Evolutionary conservation across 2,797 vertebrate genomes (phyloP), one percentile per base, ranked within the genome.

Genomic region (Notamacropus eugenii): DNA sequence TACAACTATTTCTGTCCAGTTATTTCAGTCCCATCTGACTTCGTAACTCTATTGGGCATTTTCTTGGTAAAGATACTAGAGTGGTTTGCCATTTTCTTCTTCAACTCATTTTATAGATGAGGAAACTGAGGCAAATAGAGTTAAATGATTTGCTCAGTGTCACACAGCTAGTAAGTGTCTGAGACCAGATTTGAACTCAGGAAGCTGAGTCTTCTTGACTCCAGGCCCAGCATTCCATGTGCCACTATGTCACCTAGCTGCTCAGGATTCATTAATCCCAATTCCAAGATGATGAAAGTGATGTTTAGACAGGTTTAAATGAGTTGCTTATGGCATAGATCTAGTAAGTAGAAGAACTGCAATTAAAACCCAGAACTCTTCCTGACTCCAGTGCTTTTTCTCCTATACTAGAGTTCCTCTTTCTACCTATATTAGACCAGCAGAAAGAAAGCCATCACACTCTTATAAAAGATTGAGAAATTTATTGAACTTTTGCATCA

Each of bases 401-500:
- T 87, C 10, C 40, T 87, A 27, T 50, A 24, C 10, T 27, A 87
- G 40, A 27, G 10, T 87, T 87, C 9, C 40, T 74, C 40, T 87
- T 50, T 46, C 74, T 3, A 50, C 8, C 9, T 27, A 24, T 27
- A 87, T 87, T 50, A 50, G 24, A 50, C 74, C 24, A 87, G 50
- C 8, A 50, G 22, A 87, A 24, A 24, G 40, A n/a, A 87, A 46
- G 24, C 11, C 8, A 46, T 82, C 3, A 46, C 27, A 4, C 4
- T 24, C 31, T 90, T 59, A 52, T 34, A 5, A 96, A 91, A 40
- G 96, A 95, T 16, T 50, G 94, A 93, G 56, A 40, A 13, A 10
- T 74, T 95, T 94, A 91, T 3, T 82, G 11, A 54, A 93, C 12
- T 90, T 94, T 92, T 55, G 29, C 28, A 28, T 87, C 74, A 50